Conservation (phyloP, 2,797 vertebrate species). For the Monodelphis domestica region DNA sequence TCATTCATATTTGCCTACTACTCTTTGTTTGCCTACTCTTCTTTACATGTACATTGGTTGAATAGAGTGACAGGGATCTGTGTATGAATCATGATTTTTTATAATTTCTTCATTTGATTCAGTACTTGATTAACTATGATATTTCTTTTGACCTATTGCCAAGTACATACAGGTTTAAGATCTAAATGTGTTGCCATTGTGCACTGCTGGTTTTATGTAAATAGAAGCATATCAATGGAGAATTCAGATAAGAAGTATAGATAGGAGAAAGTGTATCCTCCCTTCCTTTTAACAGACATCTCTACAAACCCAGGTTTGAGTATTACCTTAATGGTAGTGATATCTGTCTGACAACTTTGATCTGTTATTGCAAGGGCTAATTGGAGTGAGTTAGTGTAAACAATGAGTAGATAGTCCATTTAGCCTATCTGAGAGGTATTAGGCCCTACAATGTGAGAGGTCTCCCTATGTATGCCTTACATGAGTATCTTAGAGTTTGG, state of each 20-base stretch:
- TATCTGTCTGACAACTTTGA: neutral
- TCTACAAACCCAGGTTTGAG: neutral
- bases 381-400: neutral
- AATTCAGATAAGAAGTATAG: neutral
- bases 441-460: neutral
- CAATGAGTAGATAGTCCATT: neutral
- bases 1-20: neutral
- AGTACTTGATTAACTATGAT: neutral
- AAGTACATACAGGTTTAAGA: neutral
- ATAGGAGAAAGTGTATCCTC: neutral
- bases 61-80: neutral
- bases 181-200: neutral
- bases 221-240: neutral
- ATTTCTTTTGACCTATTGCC: neutral
- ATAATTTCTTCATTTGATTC: neutral
- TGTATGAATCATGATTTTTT: neutral
- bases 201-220: neutral
- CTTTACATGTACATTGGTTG: neutral
- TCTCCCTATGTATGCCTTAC: neutral
- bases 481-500: neutral
- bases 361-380: neutral
- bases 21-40: neutral
- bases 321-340: neutral
- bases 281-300: neutral
- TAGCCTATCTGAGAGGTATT: neutral